Conservation (phyloP, 2,113 vertebrate genomes). For the Rostratula benghalensis region DNA sequence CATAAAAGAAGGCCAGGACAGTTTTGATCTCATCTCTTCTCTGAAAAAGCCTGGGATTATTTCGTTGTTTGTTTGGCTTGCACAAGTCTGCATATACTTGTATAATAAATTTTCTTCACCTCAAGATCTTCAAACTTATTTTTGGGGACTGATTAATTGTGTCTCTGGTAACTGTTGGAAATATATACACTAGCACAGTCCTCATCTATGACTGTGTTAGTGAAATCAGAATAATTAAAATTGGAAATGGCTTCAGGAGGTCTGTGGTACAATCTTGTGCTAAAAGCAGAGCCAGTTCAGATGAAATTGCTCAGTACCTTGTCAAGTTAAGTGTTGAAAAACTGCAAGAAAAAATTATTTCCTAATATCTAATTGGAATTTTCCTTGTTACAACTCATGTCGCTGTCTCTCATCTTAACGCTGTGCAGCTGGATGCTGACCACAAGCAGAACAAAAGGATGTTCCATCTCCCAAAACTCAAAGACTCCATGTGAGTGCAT, state of each 20-base stretch:
- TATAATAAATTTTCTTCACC: not conserved
- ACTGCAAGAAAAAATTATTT: not conserved
- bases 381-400: not conserved
- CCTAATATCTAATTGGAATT: not conserved
- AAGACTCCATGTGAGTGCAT: accelerated
- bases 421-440: not conserved
- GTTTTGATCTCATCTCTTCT: not conserved
- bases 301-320: not conserved
- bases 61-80: not conserved
- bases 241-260: not conserved
- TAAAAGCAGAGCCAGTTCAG: not conserved
- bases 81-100: not conserved
- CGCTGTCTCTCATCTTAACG: not conserved
- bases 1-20: not conserved
- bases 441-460: not conserved
- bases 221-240: not conserved
- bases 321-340: not conserved
- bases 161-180: not conserved
- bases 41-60: not conserved
- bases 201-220: not conserved
- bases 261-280: not conserved
- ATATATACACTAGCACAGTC: not conserved
- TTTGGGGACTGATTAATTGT: not conserved
- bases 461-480: not conserved
- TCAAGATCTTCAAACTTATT: not conserved